Evolutionary conservation across 2,888 invertebrate species (phyloP).

Genomic region (Heliconius cydno): DNA sequence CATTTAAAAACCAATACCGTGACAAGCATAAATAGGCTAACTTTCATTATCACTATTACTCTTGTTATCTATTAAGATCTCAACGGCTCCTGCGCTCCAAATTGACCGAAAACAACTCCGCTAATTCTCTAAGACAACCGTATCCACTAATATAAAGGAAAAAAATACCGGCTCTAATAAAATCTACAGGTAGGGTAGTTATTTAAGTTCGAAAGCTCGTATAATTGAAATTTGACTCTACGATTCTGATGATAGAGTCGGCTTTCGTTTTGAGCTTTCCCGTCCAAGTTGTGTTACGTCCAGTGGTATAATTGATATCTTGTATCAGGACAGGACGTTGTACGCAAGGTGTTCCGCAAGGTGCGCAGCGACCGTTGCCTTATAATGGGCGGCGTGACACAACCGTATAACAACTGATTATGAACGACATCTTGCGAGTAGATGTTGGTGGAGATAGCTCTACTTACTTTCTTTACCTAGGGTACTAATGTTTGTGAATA

Average conservation of each 20-base stretch:
- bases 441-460: constrained; percentile 49
- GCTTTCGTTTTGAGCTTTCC: constrained; percentile 26
- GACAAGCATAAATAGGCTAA: constrained; percentile 58
- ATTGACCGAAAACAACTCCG: constrained; percentile 59
- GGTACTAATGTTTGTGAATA: no score
- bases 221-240: constrained; percentile 42
- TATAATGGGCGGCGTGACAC: constrained; percentile 61
- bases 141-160: constrained; percentile 73
- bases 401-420: constrained; percentile 77
- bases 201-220: constrained; percentile 61
- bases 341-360: constrained; percentile 81
- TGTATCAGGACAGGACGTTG: constrained; percentile 67
- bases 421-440: constrained; percentile 54
- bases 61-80: constrained; percentile 66
- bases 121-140: constrained; percentile 79
- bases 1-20: constrained; percentile 54
- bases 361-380: constrained; percentile 76
- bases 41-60: constrained; percentile 40
- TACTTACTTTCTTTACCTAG: constrained; percentile 35
- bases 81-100: constrained; percentile 63
- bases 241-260: fast-evolving
- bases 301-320: constrained; percentile 67
- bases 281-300: constrained; percentile 52
- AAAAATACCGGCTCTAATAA: constrained; percentile 74
- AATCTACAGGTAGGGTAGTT: constrained; percentile 65